Evolutionary conservation across 2,113 vertebrate species (phyloP).

Genomic region (Mirounga angustirostris): DNA sequence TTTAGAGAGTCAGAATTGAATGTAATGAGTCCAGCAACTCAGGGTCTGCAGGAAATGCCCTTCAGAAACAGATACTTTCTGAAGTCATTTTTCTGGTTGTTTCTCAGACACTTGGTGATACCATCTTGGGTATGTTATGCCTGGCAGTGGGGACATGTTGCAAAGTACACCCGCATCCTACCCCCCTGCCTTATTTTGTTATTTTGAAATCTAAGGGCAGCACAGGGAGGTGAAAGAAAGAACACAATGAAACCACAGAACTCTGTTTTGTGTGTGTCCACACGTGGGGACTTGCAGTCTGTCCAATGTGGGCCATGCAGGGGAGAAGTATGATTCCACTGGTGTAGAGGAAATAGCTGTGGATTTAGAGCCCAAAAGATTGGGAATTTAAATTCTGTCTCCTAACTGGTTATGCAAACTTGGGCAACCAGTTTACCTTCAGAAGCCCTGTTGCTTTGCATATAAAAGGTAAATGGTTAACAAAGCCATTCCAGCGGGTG

Average conservation of each 20-base stretch:
- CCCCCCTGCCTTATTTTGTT: background rate
- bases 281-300: background rate
- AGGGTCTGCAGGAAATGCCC: background rate
- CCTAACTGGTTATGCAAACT: background rate
- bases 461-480: background rate
- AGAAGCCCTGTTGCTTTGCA: background rate
- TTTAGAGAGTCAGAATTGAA: background rate
- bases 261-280: background rate
- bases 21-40: background rate
- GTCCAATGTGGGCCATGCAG: background rate
- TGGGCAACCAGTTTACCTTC: background rate
- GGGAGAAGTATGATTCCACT: background rate
- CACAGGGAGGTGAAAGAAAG: too few species aligned
- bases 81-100: background rate
- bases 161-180: background rate
- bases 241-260: background rate
- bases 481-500: background rate
- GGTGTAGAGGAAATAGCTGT: background rate
- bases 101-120: background rate
- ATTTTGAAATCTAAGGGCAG: background rate
- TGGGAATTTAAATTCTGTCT: background rate
- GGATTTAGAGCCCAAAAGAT: background rate
- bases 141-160: background rate
- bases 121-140: background rate
- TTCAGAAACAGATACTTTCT: background rate